These are phyloP conservation scores for Manis crassicaudata DNA, from an alignment of 2,797 vertebrate genomes.

Conservation along the genomic window DNA sequence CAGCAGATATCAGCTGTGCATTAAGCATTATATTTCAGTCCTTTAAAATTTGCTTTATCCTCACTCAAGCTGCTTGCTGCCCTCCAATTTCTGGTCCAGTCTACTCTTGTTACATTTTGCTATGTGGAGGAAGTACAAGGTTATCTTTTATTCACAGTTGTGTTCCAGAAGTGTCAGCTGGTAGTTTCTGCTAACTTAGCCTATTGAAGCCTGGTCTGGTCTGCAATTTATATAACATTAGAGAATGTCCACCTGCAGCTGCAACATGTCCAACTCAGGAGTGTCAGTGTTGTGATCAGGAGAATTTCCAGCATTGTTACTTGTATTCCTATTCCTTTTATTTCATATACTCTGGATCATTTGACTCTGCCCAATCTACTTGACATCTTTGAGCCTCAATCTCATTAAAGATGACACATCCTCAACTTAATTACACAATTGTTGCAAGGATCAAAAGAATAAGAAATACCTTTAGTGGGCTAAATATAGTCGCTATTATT, in stretches of 20 bases:
- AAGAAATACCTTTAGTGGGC: not conserved
- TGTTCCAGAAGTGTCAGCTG: slow-evolving; percentile 97
- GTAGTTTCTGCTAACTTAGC: slow-evolving; percentile 96
- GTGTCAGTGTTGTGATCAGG: not conserved
- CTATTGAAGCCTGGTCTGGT: slow-evolving; percentile 94
- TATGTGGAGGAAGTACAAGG: slow-evolving; percentile 97
- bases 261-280: slow-evolving; percentile 93
- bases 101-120: slow-evolving; percentile 97
- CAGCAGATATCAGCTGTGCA: slow-evolving; percentile 73
- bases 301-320: not conserved
- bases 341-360: not conserved
- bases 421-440: not conserved
- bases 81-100: slow-evolving; percentile 95
- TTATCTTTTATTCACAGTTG: slow-evolving; percentile 97
- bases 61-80: slow-evolving; percentile 93
- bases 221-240: slow-evolving; percentile 94
- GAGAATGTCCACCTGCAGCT: slow-evolving; percentile 95
- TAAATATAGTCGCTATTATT: not conserved
- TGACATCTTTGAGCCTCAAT: not conserved
- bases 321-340: not conserved
- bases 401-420: not conserved
- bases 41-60: slow-evolving; percentile 46
- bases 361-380: not conserved
- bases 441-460: not conserved
- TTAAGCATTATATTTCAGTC: slow-evolving; percentile 57